phyloP scores from a whole-genome alignment of 37 sponge, comb jelly and placozoan species.

The Agelas oroides region DNA sequence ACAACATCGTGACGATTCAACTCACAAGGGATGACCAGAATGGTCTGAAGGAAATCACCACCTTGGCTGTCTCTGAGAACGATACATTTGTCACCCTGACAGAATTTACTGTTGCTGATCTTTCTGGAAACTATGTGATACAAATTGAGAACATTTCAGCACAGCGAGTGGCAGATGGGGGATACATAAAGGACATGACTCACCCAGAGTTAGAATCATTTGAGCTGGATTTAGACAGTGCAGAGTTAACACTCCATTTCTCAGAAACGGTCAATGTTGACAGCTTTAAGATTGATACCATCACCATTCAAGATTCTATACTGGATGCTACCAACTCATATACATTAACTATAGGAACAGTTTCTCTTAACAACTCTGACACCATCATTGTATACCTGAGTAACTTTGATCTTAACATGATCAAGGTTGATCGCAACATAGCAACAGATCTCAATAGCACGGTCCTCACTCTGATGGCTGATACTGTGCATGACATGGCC shows the following conservation, averaged over 20 bases:
- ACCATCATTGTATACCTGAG: slow-evolving; percentile 54
- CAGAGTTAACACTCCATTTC: slow-evolving; percentile 72
- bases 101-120: slow-evolving; percentile 56
- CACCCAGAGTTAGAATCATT: slow-evolving; percentile 67
- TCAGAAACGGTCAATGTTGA: slow-evolving; percentile 78
- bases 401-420: slow-evolving; percentile 55
- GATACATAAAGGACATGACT: slow-evolving; percentile 66
- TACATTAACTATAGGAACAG: slow-evolving; percentile 18
- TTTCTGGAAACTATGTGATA: slow-evolving; percentile 62
- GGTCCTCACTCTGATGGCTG: slow-evolving; percentile 32
- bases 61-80: slow-evolving; percentile 48
- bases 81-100: slow-evolving; percentile 78
- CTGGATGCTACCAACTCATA: slow-evolving; percentile 9
- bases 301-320: slow-evolving; percentile 24
- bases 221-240: slow-evolving; percentile 79
- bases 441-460: slow-evolving; percentile 69
- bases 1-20: slow-evolving; percentile 39
- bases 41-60: slow-evolving; percentile 50
- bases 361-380: slow-evolving; percentile 39
- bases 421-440: slow-evolving; percentile 64
- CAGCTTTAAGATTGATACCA: slow-evolving; percentile 29
- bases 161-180: slow-evolving; percentile 18
- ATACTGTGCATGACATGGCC: slow-evolving; percentile 60
- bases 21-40: slow-evolving; percentile 64
- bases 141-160: slow-evolving; percentile 52